Evolutionary conservation across 2,888 invertebrate species (phyloP), one percentile per base, ranked within the genome.

Genomic region (Archips crataeganus): DNA sequence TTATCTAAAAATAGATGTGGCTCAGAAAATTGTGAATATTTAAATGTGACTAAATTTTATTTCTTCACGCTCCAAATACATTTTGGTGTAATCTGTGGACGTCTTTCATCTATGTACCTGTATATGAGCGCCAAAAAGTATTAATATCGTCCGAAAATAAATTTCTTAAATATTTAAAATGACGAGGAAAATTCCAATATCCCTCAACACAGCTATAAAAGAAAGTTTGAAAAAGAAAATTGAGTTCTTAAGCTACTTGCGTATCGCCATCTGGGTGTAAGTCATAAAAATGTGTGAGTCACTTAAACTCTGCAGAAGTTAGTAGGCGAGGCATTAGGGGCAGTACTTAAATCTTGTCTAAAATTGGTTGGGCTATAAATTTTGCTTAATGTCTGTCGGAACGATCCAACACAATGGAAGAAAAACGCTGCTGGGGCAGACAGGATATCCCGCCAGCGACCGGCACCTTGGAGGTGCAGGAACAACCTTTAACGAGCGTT

Each of bases 321-420:
- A 77, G 77, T 75, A 77, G 79, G 79, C 80, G 76, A 79, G 77
- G 80, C 83, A 82, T 87, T 85, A 86, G 84, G 80, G 80, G 81
- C 81, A 84, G 83, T 86, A 87, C 86, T 88, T 86, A 89, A 88
- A 86, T 85, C 84, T 81, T 84, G 82, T 84, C 85, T 87, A 86
- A 90, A 89, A 89, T 87, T 87, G 88, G 83, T 81, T 79, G 36
- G 63, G 77, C 80, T 83, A 82, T 89, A 90, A 90, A 89, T 89
- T 86, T 78, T 75, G 77, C 79, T 87, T 90, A 89, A 90, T 87
- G 89, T 86, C 81, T 81, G 84, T 81, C 81, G 84, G 81, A 85
- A 84, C 85, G 88, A 85, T 81, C 82, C 78, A 71, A 80, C 83
- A 87, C 88, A 87, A 90, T 86, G 82, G 83, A 79, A 81, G 78